These are phyloP conservation scores for Tetanocera ferruginea DNA, from an alignment of 2,888 invertebrate genomes.

Conservation along the genomic window DNA sequence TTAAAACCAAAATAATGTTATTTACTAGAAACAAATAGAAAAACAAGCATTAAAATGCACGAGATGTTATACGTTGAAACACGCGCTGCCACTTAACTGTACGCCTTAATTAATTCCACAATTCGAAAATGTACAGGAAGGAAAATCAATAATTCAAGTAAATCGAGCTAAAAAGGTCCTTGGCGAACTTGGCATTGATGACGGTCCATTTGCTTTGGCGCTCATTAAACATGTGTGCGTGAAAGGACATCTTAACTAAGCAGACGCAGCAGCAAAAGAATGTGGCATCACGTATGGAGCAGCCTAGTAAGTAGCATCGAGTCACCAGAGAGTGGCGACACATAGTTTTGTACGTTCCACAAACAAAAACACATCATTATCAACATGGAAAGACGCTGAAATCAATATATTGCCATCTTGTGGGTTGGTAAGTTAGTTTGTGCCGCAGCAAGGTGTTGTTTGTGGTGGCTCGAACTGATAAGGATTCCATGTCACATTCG, in stretches of 20 bases:
- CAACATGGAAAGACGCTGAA: not conserved
- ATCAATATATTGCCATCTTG: not conserved
- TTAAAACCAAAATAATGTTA: slow-evolving; percentile 48
- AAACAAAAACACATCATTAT: slow-evolving; percentile 41
- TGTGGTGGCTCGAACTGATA: slow-evolving; percentile 56
- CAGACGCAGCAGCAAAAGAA: slow-evolving; percentile 5
- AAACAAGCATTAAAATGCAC: slow-evolving; percentile 59
- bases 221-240: slow-evolving; percentile 43
- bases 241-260: slow-evolving; percentile 40
- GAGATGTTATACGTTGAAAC: slow-evolving; percentile 53
- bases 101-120: slow-evolving; percentile 58
- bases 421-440: not conserved
- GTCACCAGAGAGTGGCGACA: not conserved
- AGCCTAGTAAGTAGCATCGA: not conserved
- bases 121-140: slow-evolving; percentile 48
- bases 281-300: not conserved
- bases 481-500: slow-evolving; percentile 67
- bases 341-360: not conserved
- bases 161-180: slow-evolving; percentile 39
- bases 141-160: slow-evolving; percentile 54
- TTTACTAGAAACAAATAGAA: slow-evolving; percentile 46
- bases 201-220: slow-evolving; percentile 44
- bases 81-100: slow-evolving; percentile 30
- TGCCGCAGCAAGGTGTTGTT: slow-evolving; percentile 45
- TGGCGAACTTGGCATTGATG: slow-evolving; percentile 35